These are phyloP conservation scores for Drosophila repleta DNA, from an alignment of 1,140 invertebrate genomes.

Conservation along the genomic window DNA sequence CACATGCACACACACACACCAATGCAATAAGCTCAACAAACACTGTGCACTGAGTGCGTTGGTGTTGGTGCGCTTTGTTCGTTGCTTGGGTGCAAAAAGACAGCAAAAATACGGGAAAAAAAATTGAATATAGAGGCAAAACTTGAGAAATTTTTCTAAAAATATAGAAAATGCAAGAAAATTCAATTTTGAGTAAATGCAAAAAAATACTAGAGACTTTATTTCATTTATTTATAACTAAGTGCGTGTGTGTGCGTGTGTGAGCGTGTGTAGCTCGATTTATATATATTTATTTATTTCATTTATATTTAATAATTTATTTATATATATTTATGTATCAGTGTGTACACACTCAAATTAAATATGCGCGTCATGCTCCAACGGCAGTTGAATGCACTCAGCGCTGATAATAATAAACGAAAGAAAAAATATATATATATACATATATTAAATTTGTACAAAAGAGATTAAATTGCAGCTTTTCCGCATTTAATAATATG, in stretches of 20 bases:
- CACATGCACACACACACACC: constrained; percentile 62
- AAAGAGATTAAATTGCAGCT: constrained; percentile 18
- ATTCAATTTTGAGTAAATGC: not conserved
- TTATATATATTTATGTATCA: not conserved
- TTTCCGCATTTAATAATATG: constrained; percentile 5
- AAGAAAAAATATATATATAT: constrained; percentile 5
- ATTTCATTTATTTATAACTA: not conserved
- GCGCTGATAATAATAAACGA: constrained; percentile 54
- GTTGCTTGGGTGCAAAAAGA: constrained; percentile 38
- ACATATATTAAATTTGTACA: constrained; percentile 13
- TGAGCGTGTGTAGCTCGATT: not conserved
- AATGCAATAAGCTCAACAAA: constrained; percentile 14
- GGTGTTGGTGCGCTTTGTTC: constrained; percentile 74
- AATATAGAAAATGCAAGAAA: constrained; percentile 26
- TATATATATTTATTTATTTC: not conserved
- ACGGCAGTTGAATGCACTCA: constrained; percentile 70
- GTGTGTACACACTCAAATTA: constrained; percentile 18
- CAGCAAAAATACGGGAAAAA: constrained; percentile 24
- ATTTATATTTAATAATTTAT: constrained; percentile 24
- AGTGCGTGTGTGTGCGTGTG: not conserved
- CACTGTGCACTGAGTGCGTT: constrained; percentile 16
- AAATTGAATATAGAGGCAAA: constrained; percentile 35
- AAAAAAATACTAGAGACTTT: not conserved
- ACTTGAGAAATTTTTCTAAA: constrained; percentile 36
- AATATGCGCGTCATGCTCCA: constrained; percentile 52